A percentile compares a stretch with the other conserved stretches of the same genome.
These are phyloP conservation scores for Triops cancriformis DNA, from an alignment of 1,140 invertebrate genomes.

Conservation along the genomic window DNA sequence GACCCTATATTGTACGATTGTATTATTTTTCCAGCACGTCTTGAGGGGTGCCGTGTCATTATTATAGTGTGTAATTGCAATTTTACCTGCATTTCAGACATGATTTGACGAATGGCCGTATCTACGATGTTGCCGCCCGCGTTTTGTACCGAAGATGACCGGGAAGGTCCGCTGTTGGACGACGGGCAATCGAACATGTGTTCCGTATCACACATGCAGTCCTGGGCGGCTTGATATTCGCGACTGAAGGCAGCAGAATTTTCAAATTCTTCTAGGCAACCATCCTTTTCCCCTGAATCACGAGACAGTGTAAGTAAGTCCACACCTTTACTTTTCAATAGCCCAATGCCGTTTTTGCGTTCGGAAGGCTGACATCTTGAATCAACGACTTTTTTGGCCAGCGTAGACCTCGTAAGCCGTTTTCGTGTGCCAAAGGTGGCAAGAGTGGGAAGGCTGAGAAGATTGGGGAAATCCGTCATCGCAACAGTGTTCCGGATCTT, in stretches of 20 bases:
- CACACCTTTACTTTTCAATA: not conserved
- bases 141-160: not conserved
- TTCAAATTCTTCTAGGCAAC: constrained; percentile 85
- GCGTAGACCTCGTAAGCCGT: no score
- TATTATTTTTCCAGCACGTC: constrained; percentile 35
- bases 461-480: no score
- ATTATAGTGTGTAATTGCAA: constrained; percentile 13
- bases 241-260: constrained; percentile 93
- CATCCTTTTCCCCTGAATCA: constrained; percentile 55
- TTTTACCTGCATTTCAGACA: constrained; percentile 33
- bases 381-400: no score
- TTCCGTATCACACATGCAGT: constrained; percentile 96
- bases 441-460: no score
- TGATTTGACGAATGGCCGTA: constrained; percentile 36
- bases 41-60: constrained; percentile 34
- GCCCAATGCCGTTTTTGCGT: constrained; percentile 19
- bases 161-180: constrained; percentile 23
- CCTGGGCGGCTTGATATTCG: constrained; percentile 82
- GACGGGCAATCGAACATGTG: constrained; percentile 92
- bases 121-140: constrained; percentile 30
- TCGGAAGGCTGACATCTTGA: constrained; percentile 13
- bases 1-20: constrained; percentile 38
- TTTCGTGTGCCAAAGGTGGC: no score
- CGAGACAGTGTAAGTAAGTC: constrained; percentile 34
- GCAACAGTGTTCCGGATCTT: no score